Conservation (phyloP, 2,888 invertebrate species). For the Eristalis tenax region DNA sequence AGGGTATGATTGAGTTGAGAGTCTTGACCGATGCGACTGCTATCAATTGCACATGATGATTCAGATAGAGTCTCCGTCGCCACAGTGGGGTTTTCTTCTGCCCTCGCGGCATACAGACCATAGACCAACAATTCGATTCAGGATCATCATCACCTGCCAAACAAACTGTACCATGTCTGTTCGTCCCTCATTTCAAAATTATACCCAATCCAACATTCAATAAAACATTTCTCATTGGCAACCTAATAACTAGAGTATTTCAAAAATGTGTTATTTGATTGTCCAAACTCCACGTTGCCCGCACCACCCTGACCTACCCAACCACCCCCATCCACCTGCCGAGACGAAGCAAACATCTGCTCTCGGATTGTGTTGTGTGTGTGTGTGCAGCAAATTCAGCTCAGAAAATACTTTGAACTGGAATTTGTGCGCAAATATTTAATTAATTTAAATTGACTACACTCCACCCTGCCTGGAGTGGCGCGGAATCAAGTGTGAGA, state of each 20-base stretch:
- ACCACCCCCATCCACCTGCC: not conserved
- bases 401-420: constrained; percentile 64
- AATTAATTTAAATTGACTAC: constrained; percentile 68
- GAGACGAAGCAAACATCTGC: constrained; percentile 47
- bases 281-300: too few species aligned
- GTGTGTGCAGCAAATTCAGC: constrained; percentile 44
- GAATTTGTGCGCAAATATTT: constrained; percentile 70
- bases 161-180: too few species aligned
- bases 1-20: too few species aligned
- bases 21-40: too few species aligned
- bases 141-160: too few species aligned
- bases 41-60: too few species aligned
- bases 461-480: not conserved
- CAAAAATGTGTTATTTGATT: constrained; percentile 30
- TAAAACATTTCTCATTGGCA: constrained; percentile 24
- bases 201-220: constrained; percentile 1
- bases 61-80: too few species aligned
- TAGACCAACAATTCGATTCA: too few species aligned
- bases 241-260: constrained; percentile 35
- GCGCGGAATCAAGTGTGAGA: not conserved
- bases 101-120: too few species aligned
- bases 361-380: not conserved
- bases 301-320: not conserved
- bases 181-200: too few species aligned
- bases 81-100: too few species aligned